Evolutionary conservation across 2,888 invertebrate species (phyloP).

Genomic region (Bruchidius siliquastri): DNA sequence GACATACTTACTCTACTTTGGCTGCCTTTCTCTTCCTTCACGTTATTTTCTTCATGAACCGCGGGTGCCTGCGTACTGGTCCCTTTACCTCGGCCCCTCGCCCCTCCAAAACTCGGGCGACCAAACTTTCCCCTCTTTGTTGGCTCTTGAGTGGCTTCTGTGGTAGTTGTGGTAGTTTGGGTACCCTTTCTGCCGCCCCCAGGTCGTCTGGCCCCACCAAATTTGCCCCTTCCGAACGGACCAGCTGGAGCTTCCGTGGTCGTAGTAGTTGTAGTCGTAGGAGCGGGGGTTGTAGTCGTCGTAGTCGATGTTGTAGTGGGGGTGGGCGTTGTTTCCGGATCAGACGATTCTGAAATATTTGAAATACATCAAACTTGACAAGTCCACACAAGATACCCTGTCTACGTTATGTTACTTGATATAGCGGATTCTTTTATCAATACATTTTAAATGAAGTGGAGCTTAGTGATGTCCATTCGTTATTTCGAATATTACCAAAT

Average conservation of each 20-base stretch:
- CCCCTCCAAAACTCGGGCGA: constrained; percentile 49
- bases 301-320: constrained; percentile 51
- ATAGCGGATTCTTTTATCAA: no score
- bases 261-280: constrained; percentile 33
- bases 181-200: constrained; percentile 33
- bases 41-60: constrained; percentile 35
- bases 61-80: constrained; percentile 40
- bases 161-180: constrained; percentile 38
- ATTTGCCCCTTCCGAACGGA: constrained; percentile 31
- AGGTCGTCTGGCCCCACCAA: constrained; percentile 27
- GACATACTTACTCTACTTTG: constrained; percentile 32
- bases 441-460: no score
- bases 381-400: background rate
- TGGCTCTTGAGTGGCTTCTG: constrained; percentile 49
- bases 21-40: constrained; percentile 40
- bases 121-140: constrained; percentile 49
- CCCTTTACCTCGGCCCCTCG: constrained; percentile 37
- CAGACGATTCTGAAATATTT: constrained; percentile 26
- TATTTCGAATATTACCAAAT: no score
- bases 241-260: constrained; percentile 35
- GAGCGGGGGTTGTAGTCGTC: constrained; percentile 47
- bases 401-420: no score
- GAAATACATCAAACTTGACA: constrained; percentile 16
- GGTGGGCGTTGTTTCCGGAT: constrained; percentile 48
- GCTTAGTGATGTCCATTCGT: no score